These are phyloP conservation scores for Loris lydekkerianus DNA, from an alignment of 2,797 vertebrate genomes.

Conservation along the genomic window DNA sequence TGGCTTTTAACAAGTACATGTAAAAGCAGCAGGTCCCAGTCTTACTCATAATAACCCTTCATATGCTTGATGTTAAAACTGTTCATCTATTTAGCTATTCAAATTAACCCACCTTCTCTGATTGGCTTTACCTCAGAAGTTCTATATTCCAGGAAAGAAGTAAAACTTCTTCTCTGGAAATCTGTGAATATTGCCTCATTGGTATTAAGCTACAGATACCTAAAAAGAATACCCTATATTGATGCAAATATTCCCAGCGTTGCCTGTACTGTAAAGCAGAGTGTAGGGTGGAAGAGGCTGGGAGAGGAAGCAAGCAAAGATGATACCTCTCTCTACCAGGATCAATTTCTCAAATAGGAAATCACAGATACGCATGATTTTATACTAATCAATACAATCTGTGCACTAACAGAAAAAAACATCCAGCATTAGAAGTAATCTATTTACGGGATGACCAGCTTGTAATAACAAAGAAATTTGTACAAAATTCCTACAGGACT, in stretches of 20 bases:
- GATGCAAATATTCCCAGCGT: background rate
- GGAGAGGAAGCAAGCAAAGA: constrained; percentile 10
- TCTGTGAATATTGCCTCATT: background rate
- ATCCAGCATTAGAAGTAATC: background rate
- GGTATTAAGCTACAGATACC: background rate
- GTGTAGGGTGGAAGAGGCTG: background rate
- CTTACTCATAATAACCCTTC: background rate
- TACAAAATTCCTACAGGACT: background rate
- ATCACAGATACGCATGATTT: background rate
- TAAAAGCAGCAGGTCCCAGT: background rate
- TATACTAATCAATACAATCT: background rate
- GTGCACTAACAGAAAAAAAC: background rate
- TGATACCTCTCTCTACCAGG: background rate
- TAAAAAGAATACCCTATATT: background rate
- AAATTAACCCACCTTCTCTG: background rate
- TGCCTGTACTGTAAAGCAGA: background rate
- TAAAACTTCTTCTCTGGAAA: background rate
- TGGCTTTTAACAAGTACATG: background rate
- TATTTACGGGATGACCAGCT: background rate
- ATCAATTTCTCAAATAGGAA: background rate
- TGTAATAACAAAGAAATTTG: constrained; percentile 4
- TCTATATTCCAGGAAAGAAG: background rate
- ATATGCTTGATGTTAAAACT: background rate
- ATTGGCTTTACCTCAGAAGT: background rate
- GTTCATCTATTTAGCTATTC: background rate